phyloP scores from a whole-genome alignment of 2,888 invertebrate species.

The Chalcosyrphus nemorum region DNA sequence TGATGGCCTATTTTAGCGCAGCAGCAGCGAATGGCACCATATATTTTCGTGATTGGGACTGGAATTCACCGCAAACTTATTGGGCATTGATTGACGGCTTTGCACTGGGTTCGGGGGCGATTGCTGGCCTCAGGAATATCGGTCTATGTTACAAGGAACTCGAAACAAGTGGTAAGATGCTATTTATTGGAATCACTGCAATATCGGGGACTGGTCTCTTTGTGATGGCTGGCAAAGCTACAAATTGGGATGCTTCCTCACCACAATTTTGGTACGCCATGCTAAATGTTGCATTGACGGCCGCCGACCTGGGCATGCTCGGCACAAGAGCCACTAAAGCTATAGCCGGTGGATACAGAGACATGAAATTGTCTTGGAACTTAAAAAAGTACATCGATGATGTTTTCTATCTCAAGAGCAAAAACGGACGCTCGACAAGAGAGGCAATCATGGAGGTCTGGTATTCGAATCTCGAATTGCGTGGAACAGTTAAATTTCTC shows the following conservation, averaged over 20 bases:
- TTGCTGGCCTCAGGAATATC: background rate
- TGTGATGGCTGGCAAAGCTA: slow-evolving; percentile 14
- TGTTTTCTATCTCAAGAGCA: background rate
- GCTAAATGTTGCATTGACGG: background rate
- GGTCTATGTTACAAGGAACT: slow-evolving; percentile 12
- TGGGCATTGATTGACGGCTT: slow-evolving; percentile 25
- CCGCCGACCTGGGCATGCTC: slow-evolving; percentile 3
- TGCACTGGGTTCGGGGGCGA: slow-evolving; percentile 5
- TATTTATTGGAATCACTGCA: background rate
- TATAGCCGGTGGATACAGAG: background rate
- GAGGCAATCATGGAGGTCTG: background rate
- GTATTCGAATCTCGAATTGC: background rate
- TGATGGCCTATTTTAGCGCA: background rate
- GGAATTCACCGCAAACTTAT: slow-evolving; percentile 7
- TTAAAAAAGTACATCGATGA: background rate
- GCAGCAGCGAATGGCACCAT: slow-evolving; percentile 7
- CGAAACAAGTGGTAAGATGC: background rate
- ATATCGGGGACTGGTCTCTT: slow-evolving; percentile 1
- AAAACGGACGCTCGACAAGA: background rate
- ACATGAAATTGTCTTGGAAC: background rate
- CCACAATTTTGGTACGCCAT: slow-evolving; percentile 27
- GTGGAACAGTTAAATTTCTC: background rate
- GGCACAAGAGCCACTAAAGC: background rate
- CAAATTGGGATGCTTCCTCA: slow-evolving; percentile 20
- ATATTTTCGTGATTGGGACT: slow-evolving; percentile 25